Conservation (phyloP, 2,113 vertebrate species). For the Hippocampus abdominalis region DNA sequence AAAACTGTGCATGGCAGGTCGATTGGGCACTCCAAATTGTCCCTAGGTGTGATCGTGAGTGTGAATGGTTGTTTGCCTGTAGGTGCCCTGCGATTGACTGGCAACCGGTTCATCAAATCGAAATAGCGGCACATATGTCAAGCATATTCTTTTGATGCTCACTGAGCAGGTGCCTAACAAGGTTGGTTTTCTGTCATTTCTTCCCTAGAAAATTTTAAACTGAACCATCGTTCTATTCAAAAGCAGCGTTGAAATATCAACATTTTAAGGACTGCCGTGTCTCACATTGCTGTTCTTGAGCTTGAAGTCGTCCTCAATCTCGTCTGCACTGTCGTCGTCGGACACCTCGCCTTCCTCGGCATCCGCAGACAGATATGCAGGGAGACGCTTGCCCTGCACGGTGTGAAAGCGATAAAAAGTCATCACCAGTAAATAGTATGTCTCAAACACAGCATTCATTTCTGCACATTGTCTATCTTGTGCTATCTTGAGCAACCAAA, state of each 20-base stretch:
- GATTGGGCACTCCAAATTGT: too few relatives aligned
- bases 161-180: background rate
- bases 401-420: conserved; percentile 5
- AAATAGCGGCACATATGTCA: background rate
- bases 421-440: background rate
- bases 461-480: background rate
- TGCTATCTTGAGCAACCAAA: background rate
- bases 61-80: too few relatives aligned
- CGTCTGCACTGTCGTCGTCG: conserved; percentile 95
- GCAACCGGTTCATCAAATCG: too few relatives aligned
- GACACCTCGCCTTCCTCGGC: conserved; percentile 96
- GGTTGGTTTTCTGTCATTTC: background rate
- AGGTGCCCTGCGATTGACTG: too few relatives aligned
- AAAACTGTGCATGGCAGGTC: too few relatives aligned
- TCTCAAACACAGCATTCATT: background rate
- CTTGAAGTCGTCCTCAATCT: conserved; percentile 97
- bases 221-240: background rate
- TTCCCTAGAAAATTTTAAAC: background rate
- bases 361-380: conserved; percentile 84
- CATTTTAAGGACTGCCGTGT: background rate
- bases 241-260: background rate
- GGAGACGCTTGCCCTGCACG: conserved; percentile 88
- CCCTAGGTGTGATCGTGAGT: too few relatives aligned
- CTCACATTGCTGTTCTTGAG: conserved; percentile 85
- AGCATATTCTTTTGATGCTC: background rate